Conservation (phyloP, 2,797 vertebrate genomes). For the Balearica regulorum region DNA sequence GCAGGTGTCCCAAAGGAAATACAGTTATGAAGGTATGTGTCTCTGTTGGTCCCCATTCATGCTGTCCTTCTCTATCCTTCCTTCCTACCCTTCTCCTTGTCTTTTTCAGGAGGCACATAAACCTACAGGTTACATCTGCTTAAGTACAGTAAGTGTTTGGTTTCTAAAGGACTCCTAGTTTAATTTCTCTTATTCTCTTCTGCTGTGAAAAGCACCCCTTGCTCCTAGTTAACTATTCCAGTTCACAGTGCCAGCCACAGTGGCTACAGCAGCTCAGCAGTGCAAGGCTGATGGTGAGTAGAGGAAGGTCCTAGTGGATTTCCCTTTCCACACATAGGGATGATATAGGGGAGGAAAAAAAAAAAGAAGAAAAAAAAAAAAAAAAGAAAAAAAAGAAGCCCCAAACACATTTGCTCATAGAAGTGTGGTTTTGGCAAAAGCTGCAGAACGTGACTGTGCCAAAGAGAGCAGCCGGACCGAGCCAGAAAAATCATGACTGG, state of each 20-base stretch:
- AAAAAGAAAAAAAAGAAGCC: too few species aligned
- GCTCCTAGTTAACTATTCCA: neutral
- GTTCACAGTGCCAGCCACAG: neutral
- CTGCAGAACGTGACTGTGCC: neutral
- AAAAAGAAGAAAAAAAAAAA: too few species aligned
- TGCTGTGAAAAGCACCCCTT: neutral
- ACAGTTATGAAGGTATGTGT: neutral
- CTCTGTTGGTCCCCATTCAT: neutral
- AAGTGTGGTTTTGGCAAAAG: neutral
- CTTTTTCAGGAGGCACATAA: neutral
- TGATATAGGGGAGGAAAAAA: neutral
- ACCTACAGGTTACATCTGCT: neutral
- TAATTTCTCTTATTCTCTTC: neutral
- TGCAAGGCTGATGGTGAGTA: neutral
- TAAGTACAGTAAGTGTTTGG: neutral
- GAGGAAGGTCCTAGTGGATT: neutral
- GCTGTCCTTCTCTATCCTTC: neutral
- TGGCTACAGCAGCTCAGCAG: neutral
- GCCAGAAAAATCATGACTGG: neutral
- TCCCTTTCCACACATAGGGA: neutral
- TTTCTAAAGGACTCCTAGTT: neutral
- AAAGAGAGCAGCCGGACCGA: accelerated
- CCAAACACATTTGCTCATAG: neutral
- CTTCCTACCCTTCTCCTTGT: neutral
- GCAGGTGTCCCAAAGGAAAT: neutral